Conservation (phyloP, 2,113 vertebrate species). For the Drymodes brunneopygia region DNA sequence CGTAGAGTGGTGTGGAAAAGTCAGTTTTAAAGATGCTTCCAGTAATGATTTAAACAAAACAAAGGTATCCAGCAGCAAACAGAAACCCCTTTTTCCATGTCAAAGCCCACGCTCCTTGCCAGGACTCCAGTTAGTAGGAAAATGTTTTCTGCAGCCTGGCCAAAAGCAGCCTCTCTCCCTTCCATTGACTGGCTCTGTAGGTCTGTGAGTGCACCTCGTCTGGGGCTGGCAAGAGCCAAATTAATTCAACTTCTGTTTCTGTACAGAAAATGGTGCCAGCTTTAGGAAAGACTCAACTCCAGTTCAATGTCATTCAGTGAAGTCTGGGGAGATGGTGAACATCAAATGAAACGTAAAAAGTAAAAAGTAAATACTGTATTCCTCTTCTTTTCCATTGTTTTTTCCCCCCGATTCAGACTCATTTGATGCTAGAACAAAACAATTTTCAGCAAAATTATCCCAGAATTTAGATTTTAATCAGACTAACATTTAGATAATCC, state of each 20-base stretch:
- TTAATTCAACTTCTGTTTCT: background rate
- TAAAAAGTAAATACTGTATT: background rate
- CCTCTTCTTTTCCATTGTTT: background rate
- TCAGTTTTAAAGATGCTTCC: constrained; percentile 1
- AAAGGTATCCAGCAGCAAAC: background rate
- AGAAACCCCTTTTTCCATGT: background rate
- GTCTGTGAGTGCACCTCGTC: background rate
- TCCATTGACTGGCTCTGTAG: background rate
- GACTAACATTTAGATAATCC: background rate
- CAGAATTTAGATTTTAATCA: background rate
- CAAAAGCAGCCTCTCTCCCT: background rate
- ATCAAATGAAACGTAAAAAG: background rate
- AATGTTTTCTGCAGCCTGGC: background rate
- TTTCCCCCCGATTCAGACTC: fast-evolving
- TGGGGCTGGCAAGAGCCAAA: background rate
- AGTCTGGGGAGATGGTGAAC: background rate
- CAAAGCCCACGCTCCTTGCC: background rate
- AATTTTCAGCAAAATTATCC: background rate
- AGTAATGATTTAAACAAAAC: constrained; percentile 9
- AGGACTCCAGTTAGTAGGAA: background rate
- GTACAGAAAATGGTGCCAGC: background rate
- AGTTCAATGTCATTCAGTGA: background rate
- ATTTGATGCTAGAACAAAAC: background rate
- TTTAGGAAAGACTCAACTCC: background rate
- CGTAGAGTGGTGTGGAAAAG: background rate